These are phyloP conservation scores for Anhinga rufa DNA, from an alignment of 2,113 vertebrate genomes.

Conservation along the genomic window DNA sequence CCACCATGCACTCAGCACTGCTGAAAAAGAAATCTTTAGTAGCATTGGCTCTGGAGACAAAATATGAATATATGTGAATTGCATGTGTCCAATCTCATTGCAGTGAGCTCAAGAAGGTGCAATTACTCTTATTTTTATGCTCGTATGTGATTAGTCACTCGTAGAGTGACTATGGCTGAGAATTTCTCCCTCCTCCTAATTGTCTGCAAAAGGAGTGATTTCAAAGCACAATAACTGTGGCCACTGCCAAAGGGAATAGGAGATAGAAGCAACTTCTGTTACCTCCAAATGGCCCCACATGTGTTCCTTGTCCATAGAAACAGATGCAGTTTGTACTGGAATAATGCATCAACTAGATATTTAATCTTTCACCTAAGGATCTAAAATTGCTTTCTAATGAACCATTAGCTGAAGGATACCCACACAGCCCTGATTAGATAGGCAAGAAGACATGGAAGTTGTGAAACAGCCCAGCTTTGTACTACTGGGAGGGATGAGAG, in stretches of 20 bases:
- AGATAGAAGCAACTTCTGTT: not conserved
- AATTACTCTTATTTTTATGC: not conserved
- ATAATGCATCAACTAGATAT: not conserved
- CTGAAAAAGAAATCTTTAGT: not conserved
- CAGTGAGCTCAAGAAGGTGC: not conserved
- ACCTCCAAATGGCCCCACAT: not conserved
- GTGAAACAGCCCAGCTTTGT: not conserved
- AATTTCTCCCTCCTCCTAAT: not conserved
- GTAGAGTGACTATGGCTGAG: not conserved
- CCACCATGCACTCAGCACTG: not conserved
- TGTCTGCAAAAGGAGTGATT: not conserved
- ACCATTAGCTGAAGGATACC: not conserved
- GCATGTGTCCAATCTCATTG: not conserved
- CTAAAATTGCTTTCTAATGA: not conserved
- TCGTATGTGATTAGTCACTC: not conserved
- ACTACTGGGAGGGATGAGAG: not conserved
- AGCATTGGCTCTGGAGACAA: not conserved
- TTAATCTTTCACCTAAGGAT: not conserved
- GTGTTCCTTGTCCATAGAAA: not conserved
- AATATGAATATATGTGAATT: not conserved
- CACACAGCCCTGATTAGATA: not conserved
- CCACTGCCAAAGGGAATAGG: not conserved
- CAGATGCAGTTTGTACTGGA: not conserved
- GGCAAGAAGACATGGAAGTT: not conserved
- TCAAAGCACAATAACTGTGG: not conserved